phyloP scores from a whole-genome alignment of 1,140 invertebrate genomes.

The Ceratoteleas bidentatus region DNA sequence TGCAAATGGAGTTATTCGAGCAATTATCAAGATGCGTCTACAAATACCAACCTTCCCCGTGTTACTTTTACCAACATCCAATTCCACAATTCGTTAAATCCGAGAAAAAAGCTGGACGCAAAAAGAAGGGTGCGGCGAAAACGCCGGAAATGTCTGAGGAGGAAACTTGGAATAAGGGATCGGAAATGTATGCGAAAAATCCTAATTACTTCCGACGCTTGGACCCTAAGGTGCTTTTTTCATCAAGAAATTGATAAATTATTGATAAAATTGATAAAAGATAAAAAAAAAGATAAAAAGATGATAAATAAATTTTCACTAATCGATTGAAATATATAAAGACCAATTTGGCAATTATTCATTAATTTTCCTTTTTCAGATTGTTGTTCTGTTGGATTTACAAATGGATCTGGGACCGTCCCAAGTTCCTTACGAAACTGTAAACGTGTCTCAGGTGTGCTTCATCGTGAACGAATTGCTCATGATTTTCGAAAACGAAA shows the following conservation, averaged over 20 bases:
- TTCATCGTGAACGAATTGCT: conserved; percentile 77
- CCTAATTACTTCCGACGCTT: conserved; percentile 76
- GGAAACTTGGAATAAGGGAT: conserved; percentile 73
- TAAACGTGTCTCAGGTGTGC: conserved; percentile 76
- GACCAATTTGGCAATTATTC: conserved; percentile 5
- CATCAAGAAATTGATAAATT: too few relatives aligned
- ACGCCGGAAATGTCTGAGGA: conserved; percentile 64
- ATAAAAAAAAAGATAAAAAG: too few relatives aligned
- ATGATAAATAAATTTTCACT: too few relatives aligned
- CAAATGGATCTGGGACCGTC: conserved; percentile 68
- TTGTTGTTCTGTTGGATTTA: conserved; percentile 73
- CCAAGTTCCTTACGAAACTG: conserved; percentile 48
- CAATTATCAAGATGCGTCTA: conserved; percentile 77
- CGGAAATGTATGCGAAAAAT: conserved; percentile 75
- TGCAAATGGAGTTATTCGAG: conserved; percentile 82
- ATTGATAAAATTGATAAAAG: too few relatives aligned
- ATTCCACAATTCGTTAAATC: conserved; percentile 71
- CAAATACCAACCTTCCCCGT: conserved; percentile 84
- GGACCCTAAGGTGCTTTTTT: conserved; percentile 76
- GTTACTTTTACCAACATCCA: conserved; percentile 81
- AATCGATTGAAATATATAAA: too few relatives aligned
- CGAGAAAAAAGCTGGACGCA: conserved; percentile 73
- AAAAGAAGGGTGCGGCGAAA: conserved; percentile 70
- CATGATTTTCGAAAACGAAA: conserved; percentile 72
- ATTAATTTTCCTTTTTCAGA: conserved; percentile 56